These are phyloP conservation scores for cattle (Bos taurus) DNA, from an alignment of 2,113 vertebrate genomes.

Conservation along the genomic window DNA sequence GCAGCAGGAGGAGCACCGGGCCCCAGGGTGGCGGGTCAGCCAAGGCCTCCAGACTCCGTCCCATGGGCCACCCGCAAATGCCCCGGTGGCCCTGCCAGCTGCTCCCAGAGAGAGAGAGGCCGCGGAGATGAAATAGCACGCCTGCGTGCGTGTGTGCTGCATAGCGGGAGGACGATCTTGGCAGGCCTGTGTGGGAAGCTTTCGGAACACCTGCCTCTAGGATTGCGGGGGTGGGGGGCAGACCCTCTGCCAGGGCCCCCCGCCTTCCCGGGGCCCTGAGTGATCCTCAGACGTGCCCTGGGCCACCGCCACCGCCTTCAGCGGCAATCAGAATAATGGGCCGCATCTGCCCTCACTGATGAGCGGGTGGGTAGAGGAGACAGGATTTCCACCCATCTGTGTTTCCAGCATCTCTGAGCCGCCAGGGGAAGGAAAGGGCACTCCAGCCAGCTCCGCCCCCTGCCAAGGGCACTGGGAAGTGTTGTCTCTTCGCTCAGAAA, in stretches of 20 bases:
- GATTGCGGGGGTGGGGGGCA: neutral
- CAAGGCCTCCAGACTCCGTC: neutral
- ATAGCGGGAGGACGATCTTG: neutral
- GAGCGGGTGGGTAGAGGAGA: neutral
- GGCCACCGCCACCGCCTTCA: constrained; percentile 28
- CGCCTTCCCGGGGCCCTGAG: neutral
- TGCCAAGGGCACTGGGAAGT: neutral
- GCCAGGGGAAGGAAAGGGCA: neutral
- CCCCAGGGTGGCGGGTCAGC: neutral
- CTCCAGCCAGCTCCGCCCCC: neutral
- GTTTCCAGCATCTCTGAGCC: neutral
- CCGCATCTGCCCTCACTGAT: neutral
- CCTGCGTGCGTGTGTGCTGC: neutral
- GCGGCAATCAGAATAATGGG: neutral
- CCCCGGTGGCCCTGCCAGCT: neutral
- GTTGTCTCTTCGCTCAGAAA: neutral
- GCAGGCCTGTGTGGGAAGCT: constrained; percentile 39
- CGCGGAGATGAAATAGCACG: neutral
- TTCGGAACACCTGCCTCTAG: constrained; percentile 51
- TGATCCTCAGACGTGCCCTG: constrained; percentile 63
- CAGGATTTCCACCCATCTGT: neutral
- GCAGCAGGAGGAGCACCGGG: neutral
- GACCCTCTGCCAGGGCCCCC: neutral
- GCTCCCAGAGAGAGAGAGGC: neutral
- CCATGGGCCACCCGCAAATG: neutral